Conservation (phyloP, 2,888 invertebrate species). For the Trachelus iudaicus region DNA sequence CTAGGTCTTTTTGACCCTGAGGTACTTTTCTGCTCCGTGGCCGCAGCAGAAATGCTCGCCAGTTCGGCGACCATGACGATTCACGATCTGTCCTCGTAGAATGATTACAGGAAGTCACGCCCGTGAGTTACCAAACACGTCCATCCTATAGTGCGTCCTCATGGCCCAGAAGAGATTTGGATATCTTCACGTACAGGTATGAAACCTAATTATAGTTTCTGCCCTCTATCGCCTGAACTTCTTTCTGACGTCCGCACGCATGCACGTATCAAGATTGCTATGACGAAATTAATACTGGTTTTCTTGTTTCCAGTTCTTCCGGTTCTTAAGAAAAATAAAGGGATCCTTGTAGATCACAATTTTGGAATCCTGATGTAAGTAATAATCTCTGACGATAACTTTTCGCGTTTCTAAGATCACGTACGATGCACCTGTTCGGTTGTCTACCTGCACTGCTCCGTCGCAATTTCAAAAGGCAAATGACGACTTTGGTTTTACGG, state of each 20-base stretch:
- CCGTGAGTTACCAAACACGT: not conserved
- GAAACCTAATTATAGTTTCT: not conserved
- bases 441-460: constrained; percentile 16
- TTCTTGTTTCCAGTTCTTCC: not conserved
- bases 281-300: not conserved
- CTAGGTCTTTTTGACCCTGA: constrained; percentile 20
- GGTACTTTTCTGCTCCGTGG: constrained; percentile 31
- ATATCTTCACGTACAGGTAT: constrained; percentile 15
- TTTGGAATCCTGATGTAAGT: not conserved
- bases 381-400: not conserved
- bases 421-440: not conserved
- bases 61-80: constrained; percentile 53
- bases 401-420: not conserved
- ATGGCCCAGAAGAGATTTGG: constrained; percentile 6
- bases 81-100: constrained; percentile 2
- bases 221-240: not conserved
- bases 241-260: not conserved
- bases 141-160: not conserved
- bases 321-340: not conserved
- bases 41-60: constrained; percentile 45
- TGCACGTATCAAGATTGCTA: not conserved
- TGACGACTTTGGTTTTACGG: constrained; percentile 36
- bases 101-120: constrained; percentile 52
- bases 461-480: constrained; percentile 42
- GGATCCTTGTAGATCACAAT: not conserved